These are phyloP conservation scores for Enoplolaimus lenunculus DNA, from an alignment of 2,888 invertebrate genomes.

Conservation along the genomic window DNA sequence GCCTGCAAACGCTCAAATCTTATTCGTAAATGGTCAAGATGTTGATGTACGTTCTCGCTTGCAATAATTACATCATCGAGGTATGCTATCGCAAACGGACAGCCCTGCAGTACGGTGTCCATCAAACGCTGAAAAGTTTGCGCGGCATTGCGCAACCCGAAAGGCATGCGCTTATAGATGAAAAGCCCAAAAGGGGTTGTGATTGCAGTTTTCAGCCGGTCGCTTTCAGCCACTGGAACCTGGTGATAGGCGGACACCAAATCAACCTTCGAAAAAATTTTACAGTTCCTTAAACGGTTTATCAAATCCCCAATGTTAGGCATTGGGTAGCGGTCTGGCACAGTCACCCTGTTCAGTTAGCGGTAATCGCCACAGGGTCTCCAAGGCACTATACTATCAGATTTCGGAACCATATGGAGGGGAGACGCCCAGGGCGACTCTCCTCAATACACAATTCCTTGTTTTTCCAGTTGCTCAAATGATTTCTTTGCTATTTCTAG, in stretches of 20 bases:
- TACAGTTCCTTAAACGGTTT: background rate
- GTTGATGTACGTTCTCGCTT: background rate
- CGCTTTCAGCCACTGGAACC: conserved; percentile 4
- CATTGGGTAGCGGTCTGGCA: conserved; percentile 13
- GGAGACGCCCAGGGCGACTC: conserved; percentile 13
- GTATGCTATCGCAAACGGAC: background rate
- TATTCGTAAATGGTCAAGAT: background rate
- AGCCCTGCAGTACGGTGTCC: background rate
- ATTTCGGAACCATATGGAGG: conserved; percentile 1
- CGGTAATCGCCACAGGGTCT: conserved; percentile 11
- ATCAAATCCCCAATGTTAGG: background rate
- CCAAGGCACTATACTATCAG: background rate
- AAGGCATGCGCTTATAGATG: background rate
- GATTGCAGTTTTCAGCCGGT: conserved; percentile 1
- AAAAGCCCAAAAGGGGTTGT: conserved; percentile 6
- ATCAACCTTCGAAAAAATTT: conserved; percentile 9
- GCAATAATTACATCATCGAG: conserved; percentile 7
- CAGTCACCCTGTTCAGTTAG: background rate
- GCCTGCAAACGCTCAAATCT: background rate
- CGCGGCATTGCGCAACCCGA: background rate
- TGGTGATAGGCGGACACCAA: background rate
- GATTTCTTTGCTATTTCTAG: background rate
- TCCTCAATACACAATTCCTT: conserved; percentile 1
- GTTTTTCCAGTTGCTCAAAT: background rate
- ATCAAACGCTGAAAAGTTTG: conserved; percentile 2